phyloP scores from a whole-genome alignment of 2,113 vertebrate genomes.

The Pionites leucogaster region DNA sequence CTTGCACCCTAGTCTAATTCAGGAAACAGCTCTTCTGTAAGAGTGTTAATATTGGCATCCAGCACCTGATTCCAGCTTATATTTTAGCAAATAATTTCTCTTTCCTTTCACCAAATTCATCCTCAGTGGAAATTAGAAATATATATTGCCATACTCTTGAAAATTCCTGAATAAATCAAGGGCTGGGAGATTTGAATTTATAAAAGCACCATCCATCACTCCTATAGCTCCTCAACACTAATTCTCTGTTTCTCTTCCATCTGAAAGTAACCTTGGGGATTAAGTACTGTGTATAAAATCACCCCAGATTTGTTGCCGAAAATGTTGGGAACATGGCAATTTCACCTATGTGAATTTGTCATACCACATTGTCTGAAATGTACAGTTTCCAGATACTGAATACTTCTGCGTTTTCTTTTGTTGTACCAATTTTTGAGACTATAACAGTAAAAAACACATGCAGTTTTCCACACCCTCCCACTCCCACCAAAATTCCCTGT shows the following conservation, averaged over 20 bases:
- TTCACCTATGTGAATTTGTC: background rate
- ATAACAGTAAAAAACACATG: background rate
- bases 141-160: background rate
- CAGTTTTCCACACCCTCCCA: background rate
- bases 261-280: background rate
- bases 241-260: background rate
- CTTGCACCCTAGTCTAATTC: background rate
- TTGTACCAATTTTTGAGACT: background rate
- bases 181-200: slow-evolving; percentile 17
- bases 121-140: slow-evolving; percentile 57
- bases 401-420: background rate
- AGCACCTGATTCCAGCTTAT: background rate
- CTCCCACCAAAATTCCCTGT: background rate
- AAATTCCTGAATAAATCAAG: slow-evolving; percentile 55
- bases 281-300: slow-evolving; percentile 43
- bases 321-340: background rate
- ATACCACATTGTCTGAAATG: background rate
- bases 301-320: background rate
- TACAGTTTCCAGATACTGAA: rapidly evolving
- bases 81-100: slow-evolving; percentile 48
- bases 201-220: slow-evolving; percentile 17
- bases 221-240: background rate
- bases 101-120: slow-evolving; percentile 50
- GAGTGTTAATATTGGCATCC: slow-evolving; percentile 58
- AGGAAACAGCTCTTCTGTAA: slow-evolving; percentile 43